Evolutionary conservation across 92 coral and sea anemone species (phyloP).

Genomic region (Parazoanthus darwini): DNA sequence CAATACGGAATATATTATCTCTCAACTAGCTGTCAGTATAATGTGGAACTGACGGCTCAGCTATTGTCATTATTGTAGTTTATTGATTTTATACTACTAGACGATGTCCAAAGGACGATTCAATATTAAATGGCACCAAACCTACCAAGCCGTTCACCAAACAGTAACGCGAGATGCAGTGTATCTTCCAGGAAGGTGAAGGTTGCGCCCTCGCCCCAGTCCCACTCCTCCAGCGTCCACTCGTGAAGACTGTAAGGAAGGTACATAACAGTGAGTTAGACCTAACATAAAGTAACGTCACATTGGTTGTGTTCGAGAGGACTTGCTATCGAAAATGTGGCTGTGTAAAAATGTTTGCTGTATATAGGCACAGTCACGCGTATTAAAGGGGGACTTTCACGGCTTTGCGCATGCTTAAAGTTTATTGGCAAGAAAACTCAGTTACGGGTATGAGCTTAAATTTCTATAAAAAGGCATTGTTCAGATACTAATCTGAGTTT

Average conservation of each 20-base stretch:
- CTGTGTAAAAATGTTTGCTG: too few species aligned
- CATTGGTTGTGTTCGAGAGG: background rate
- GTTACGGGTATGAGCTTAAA: too few species aligned
- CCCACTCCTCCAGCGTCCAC: constrained; percentile 58
- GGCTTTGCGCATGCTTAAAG: too few species aligned
- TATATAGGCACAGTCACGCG: too few species aligned
- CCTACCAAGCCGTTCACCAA: constrained; percentile 33
- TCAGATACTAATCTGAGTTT: too few species aligned
- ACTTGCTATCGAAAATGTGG: background rate
- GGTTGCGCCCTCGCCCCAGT: constrained; percentile 42
- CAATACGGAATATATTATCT: too few species aligned
- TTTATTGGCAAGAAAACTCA: too few species aligned
- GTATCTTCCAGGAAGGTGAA: constrained; percentile 50
- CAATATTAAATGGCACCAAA: background rate
- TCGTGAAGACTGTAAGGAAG: constrained; percentile 49
- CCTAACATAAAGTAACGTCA: background rate
- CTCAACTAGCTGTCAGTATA: too few species aligned
- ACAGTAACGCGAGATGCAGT: constrained; percentile 36
- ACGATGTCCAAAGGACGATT: background rate
- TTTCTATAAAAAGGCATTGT: too few species aligned
- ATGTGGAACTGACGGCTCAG: too few species aligned
- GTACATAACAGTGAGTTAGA: background rate
- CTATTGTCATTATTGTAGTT: background rate
- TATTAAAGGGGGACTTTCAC: too few species aligned
- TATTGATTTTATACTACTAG: background rate